These are phyloP conservation scores for Dallia pectoralis DNA, from an alignment of 2,797 vertebrate genomes.

Conservation along the genomic window DNA sequence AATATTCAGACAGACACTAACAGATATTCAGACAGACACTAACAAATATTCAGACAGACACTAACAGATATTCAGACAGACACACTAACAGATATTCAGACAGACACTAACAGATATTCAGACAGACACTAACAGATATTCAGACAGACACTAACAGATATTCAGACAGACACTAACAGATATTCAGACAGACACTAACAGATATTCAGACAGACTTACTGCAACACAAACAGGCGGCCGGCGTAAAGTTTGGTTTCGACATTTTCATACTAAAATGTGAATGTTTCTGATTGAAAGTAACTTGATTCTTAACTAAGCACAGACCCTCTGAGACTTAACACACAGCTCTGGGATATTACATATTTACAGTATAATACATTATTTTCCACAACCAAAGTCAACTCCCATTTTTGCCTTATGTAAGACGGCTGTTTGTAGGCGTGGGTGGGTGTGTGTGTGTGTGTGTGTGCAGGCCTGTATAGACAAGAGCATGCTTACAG, in stretches of 20 bases:
- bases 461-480: conserved; percentile 6
- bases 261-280: conserved; percentile 18
- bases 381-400: conserved; percentile 49
- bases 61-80: too few species aligned
- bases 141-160: not conserved
- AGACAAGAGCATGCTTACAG: conserved; percentile 25
- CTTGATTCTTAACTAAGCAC: conserved; percentile 15
- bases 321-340: not conserved
- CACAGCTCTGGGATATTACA: not conserved
- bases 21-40: conserved; percentile 3
- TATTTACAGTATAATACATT: conserved; percentile 28
- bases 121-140: conserved; percentile 16
- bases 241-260: conserved; percentile 18
- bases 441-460: conserved; percentile 5
- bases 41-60: conserved; percentile 19
- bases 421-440: not conserved
- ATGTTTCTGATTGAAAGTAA: conserved; percentile 18
- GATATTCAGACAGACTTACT: conserved; percentile 25
- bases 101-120: conserved; percentile 3
- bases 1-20: not conserved
- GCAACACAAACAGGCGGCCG: conserved; percentile 14
- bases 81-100: too few species aligned
- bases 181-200: conserved; percentile 18
- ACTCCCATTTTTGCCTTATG: conserved; percentile 19
- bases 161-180: not conserved